Conservation (phyloP, 2,888 invertebrate genomes). For the Galerucella calmariensis region DNA sequence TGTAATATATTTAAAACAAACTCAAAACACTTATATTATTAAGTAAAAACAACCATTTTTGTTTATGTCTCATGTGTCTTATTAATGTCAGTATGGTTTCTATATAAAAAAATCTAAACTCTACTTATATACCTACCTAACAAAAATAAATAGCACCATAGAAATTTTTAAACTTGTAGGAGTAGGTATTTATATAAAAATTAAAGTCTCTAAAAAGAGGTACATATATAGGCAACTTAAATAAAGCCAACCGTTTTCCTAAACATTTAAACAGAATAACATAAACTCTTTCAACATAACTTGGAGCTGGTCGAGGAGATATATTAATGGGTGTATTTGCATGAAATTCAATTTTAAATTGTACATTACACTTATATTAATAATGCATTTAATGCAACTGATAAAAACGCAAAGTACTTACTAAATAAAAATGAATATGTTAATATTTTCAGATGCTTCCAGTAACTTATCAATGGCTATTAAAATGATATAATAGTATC, state of each 20-base stretch:
- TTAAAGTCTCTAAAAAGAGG: constrained; percentile 23
- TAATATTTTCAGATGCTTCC: neutral
- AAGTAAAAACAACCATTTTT: constrained; percentile 9
- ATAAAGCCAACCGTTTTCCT: constrained; percentile 24
- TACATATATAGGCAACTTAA: constrained; percentile 24
- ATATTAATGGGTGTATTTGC: constrained; percentile 22
- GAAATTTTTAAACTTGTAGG: constrained; percentile 18
- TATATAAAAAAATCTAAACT: constrained; percentile 15
- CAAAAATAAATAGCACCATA: constrained; percentile 33
- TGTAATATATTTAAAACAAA: too few relatives aligned
- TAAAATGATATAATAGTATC: too few relatives aligned
- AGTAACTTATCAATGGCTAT: too few relatives aligned
- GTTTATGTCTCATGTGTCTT: neutral
- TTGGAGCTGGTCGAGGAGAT: constrained; percentile 1
- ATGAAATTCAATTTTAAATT: constrained; percentile 8
- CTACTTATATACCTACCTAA: constrained; percentile 14
- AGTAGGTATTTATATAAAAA: constrained; percentile 20
- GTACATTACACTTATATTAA: neutral
- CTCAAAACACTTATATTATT: neutral
- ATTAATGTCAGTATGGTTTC: constrained; percentile 31
- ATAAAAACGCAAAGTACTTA: neutral
- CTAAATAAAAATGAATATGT: neutral
- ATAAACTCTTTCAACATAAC: constrained; percentile 17
- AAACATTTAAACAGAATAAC: constrained; percentile 21
- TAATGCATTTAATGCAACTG: constrained; percentile 15